Conservation (phyloP, 2,113 vertebrate genomes). For the Elephas maximus region DNA sequence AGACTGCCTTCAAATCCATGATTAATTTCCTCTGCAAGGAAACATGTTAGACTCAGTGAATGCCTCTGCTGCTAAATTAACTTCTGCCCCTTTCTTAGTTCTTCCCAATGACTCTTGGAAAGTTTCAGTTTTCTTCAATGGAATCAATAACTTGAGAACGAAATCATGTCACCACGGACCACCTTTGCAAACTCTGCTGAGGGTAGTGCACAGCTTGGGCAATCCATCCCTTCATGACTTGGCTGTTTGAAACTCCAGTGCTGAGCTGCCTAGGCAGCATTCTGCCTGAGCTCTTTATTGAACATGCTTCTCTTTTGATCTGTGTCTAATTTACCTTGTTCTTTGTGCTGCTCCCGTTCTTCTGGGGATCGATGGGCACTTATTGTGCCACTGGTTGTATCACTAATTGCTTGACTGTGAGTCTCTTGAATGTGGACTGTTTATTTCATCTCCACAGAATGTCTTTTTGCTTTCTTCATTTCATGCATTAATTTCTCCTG, state of each 20-base stretch:
- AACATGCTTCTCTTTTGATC: conserved; percentile 73
- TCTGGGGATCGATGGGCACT: conserved; percentile 34
- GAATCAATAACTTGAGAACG: conserved; percentile 68
- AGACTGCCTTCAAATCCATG: conserved; percentile 70
- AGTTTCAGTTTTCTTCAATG: conserved; percentile 70
- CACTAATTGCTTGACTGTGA: conserved; percentile 58
- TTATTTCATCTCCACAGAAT: conserved; percentile 58
- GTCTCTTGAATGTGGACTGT: neutral
- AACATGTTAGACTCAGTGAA: conserved; percentile 64
- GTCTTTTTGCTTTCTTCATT: conserved; percentile 40
- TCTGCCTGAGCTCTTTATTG: conserved; percentile 56
- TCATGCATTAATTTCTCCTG: conserved; percentile 24
- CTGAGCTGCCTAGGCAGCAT: conserved; percentile 60
- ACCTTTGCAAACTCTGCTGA: conserved; percentile 60
- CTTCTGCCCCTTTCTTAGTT: conserved; percentile 74
- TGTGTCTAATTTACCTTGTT: conserved; percentile 64
- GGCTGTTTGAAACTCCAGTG: neutral
- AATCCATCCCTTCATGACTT: neutral
- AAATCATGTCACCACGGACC: neutral
- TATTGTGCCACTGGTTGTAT: conserved; percentile 60
- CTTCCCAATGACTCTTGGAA: conserved; percentile 68
- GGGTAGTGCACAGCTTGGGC: neutral
- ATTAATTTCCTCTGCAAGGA: conserved; percentile 78
- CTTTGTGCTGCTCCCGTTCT: conserved; percentile 28
- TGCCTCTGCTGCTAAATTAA: conserved; percentile 72